Evolutionary conservation across 1,140 invertebrate genomes (phyloP).

Genomic region (Saxidomus purpurata): DNA sequence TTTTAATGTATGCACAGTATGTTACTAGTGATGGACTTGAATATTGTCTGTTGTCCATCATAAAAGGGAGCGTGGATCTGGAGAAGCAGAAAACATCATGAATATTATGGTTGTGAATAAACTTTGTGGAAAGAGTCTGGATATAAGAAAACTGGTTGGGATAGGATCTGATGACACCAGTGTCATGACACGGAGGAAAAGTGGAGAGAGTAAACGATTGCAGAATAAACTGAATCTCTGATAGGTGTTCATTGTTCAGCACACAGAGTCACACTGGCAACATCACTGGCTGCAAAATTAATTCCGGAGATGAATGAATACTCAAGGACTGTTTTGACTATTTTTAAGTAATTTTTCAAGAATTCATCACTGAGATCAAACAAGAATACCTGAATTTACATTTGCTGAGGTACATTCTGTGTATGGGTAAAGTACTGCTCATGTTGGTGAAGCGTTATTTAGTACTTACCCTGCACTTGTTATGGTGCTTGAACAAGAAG

Average conservation of each 20-base stretch:
- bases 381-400: background rate
- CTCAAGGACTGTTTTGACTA: background rate
- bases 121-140: too few relatives aligned
- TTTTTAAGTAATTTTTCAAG: background rate
- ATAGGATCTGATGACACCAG: too few relatives aligned
- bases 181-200: too few relatives aligned
- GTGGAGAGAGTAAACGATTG: too few relatives aligned
- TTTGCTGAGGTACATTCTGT: conserved; percentile 25
- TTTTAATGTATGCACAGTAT: too few relatives aligned
- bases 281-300: conserved; percentile 19
- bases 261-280: conserved; percentile 22
- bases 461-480: background rate
- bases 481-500: conserved; percentile 39
- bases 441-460: background rate
- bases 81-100: too few relatives aligned
- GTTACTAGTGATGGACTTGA: too few relatives aligned
- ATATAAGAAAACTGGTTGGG: too few relatives aligned
- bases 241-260: conserved; percentile 23
- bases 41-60: too few relatives aligned
- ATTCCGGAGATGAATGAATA: conserved; percentile 38
- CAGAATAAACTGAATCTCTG: too few relatives aligned
- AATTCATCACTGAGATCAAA: conserved; percentile 4
- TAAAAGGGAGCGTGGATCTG: too few relatives aligned
- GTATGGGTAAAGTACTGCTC: conserved; percentile 10
- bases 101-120: too few relatives aligned